These are phyloP conservation scores for Tympanoctomys barrerae DNA, from an alignment of 2,797 vertebrate species.

Conservation along the genomic window DNA sequence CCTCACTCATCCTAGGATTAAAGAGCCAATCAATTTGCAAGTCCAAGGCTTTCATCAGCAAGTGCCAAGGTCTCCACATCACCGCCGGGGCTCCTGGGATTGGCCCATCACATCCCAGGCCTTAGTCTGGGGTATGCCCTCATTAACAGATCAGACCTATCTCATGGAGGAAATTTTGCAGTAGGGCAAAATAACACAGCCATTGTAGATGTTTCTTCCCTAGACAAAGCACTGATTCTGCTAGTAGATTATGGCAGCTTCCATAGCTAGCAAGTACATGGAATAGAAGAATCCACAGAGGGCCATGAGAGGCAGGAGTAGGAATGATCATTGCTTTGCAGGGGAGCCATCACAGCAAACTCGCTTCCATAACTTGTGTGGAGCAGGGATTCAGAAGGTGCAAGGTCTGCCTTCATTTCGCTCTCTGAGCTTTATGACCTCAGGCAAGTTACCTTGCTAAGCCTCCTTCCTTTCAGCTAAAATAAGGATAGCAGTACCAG, in stretches of 20 bases:
- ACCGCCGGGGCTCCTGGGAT: background rate
- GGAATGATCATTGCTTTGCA: background rate
- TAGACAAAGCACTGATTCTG: background rate
- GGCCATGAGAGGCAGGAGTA: background rate
- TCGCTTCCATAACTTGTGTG: fast-evolving
- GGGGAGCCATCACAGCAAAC: background rate
- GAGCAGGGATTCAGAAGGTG: background rate
- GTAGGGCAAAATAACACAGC: background rate
- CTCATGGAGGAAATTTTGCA: background rate
- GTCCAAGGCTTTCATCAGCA: background rate
- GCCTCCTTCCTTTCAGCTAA: background rate
- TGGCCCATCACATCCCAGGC: background rate
- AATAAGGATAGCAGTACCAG: background rate
- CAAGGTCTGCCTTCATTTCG: background rate
- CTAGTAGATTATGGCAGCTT: background rate
- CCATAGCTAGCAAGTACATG: background rate
- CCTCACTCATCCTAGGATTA: background rate
- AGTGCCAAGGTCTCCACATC: background rate
- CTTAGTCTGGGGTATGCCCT: background rate
- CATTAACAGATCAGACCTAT: background rate
- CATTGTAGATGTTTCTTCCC: background rate
- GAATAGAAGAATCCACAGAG: background rate
- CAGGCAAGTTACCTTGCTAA: background rate
- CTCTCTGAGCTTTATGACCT: background rate
- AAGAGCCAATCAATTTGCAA: background rate